These are phyloP conservation scores for Theristicus caerulescens DNA, from an alignment of 2,113 vertebrate genomes.

Conservation along the genomic window DNA sequence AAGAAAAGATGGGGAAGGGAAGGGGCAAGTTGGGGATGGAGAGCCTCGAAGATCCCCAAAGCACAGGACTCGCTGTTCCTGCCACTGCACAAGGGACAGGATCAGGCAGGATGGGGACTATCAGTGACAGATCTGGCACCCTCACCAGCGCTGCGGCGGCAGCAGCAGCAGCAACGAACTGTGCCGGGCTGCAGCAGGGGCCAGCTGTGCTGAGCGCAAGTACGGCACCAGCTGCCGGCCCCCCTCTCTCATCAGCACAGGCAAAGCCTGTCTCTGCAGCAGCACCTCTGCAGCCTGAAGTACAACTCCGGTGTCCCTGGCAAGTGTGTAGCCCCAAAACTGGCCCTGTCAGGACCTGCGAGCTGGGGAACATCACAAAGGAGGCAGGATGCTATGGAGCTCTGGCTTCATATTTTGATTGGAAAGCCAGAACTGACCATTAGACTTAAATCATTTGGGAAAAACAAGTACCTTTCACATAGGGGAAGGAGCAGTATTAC, in stretches of 20 bases:
- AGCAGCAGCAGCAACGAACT: not conserved
- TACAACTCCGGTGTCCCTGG: not conserved
- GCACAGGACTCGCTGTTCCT: not conserved
- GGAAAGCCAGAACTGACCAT: not conserved
- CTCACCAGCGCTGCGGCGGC: not conserved
- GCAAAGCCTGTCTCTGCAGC: not conserved
- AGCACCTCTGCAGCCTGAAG: not conserved
- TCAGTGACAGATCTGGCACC: not conserved
- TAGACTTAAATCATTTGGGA: not conserved
- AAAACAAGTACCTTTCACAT: not conserved
- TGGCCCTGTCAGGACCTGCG: not conserved
- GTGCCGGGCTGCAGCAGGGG: not conserved
- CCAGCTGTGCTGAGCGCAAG: not conserved
- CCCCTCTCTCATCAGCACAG: not conserved
- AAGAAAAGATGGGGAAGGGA: not conserved
- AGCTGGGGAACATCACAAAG: not conserved
- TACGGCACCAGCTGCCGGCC: not conserved
- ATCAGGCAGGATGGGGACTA: not conserved
- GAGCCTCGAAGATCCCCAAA: not conserved
- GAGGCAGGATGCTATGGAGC: not conserved
- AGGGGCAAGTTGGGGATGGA: not conserved
- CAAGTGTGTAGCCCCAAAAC: not conserved
- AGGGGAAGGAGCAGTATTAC: not conserved
- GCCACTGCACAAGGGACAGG: not conserved
- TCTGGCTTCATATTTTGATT: not conserved